These are phyloP conservation scores for Halcyon leucocephala DNA, from an alignment of 2,797 vertebrate genomes.

Conservation along the genomic window DNA sequence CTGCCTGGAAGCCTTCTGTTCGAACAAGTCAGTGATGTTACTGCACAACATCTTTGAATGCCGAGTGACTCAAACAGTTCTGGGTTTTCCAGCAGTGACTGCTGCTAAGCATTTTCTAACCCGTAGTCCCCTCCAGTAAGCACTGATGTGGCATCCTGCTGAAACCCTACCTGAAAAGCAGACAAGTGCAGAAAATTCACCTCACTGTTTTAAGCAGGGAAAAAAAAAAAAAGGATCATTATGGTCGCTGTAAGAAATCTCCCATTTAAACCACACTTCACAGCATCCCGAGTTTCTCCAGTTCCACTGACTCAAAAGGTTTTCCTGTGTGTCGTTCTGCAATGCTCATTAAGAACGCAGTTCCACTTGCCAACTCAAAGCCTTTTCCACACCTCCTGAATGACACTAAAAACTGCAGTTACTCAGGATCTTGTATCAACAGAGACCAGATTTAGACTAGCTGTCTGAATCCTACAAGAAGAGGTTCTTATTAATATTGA, in stretches of 20 bases:
- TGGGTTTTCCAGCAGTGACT: neutral
- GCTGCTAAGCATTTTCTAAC: neutral
- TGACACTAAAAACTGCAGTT: too few species aligned
- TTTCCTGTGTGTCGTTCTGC: neutral
- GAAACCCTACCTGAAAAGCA: neutral
- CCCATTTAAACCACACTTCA: neutral
- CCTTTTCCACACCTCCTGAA: neutral
- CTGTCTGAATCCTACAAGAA: neutral
- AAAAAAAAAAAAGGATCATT: neutral
- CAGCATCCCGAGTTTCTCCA: neutral
- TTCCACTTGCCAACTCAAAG: neutral
- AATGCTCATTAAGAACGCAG: neutral
- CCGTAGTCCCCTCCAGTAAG: neutral
- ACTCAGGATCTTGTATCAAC: neutral
- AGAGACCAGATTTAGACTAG: neutral
- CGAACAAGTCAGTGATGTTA: neutral
- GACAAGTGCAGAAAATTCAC: neutral
- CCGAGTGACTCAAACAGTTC: neutral
- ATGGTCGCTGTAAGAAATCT: neutral
- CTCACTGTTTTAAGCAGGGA: neutral
- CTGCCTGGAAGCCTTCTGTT: neutral
- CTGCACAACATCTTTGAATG: neutral
- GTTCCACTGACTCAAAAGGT: neutral
- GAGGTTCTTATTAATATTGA: neutral
- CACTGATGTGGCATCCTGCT: neutral